These are phyloP conservation scores for Clupea harengus DNA, from an alignment of 2,113 vertebrate species.

Conservation along the genomic window DNA sequence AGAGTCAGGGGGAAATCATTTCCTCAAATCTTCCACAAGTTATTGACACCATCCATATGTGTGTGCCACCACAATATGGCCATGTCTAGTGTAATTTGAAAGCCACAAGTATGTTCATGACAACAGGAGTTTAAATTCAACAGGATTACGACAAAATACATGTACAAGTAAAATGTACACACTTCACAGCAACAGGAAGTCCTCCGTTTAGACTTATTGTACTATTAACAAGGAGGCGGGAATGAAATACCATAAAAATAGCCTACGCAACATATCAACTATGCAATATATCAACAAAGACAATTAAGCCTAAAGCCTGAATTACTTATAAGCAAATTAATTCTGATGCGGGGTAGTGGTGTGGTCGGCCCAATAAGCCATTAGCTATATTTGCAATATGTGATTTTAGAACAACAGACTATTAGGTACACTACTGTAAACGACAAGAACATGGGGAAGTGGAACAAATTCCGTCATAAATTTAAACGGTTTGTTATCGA, in stretches of 20 bases:
- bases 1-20: conserved; percentile 46
- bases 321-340: too few relatives aligned
- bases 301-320: too few relatives aligned
- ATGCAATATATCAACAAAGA: neutral
- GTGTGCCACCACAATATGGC: too few relatives aligned
- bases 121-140: neutral
- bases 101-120: neutral
- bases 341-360: too few relatives aligned
- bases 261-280: neutral
- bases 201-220: too few relatives aligned
- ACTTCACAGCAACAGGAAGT: too few relatives aligned
- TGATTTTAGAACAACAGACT: too few relatives aligned
- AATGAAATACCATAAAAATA: neutral
- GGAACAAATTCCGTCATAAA: neutral
- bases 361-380: too few relatives aligned
- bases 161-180: too few relatives aligned
- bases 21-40: neutral
- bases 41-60: neutral
- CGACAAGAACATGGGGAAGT: neutral
- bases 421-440: neutral
- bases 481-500: neutral
- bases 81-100: neutral
- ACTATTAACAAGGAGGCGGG: too few relatives aligned
- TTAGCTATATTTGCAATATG: too few relatives aligned
- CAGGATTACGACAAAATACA: too few relatives aligned